These are phyloP conservation scores for Carlito syrichta DNA, from an alignment of 2,113 vertebrate species.

Conservation along the genomic window DNA sequence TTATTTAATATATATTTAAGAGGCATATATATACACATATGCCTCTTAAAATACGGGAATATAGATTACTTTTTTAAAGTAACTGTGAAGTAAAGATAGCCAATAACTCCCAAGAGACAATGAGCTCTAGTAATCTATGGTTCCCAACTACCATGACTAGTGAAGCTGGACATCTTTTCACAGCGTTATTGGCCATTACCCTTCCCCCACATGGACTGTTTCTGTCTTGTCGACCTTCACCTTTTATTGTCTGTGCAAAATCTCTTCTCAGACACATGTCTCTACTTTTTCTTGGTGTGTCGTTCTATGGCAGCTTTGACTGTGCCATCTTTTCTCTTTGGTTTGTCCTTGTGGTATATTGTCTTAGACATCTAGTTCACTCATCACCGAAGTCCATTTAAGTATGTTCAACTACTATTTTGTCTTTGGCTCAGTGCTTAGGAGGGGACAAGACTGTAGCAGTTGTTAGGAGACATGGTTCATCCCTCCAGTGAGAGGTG, in stretches of 20 bases:
- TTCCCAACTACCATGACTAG: not conserved
- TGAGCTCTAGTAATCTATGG: not conserved
- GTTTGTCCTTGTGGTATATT: not conserved
- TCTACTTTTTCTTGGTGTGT: not conserved
- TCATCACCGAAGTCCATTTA: conserved; percentile 12
- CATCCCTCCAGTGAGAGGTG: not conserved
- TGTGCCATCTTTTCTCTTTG: not conserved
- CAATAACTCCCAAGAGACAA: not conserved
- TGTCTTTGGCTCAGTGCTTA: conserved; percentile 1
- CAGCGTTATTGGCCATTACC: not conserved
- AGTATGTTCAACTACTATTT: conserved; percentile 15
- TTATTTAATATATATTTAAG: too few species aligned
- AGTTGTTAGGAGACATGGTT: not conserved
- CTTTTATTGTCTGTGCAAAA: not conserved
- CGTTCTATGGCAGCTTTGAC: not conserved
- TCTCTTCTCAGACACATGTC: not conserved
- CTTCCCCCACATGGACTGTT: not conserved
- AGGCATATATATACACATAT: too few species aligned
- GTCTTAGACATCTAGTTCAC: conserved; percentile 26
- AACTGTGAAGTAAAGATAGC: not conserved
- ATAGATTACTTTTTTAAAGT: not conserved
- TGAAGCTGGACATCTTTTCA: not conserved
- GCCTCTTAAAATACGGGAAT: not conserved
- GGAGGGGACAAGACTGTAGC: conserved; percentile 9
- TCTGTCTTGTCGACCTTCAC: not conserved